Conservation (phyloP, 1,140 invertebrate genomes). For the Danaus plexippus region DNA sequence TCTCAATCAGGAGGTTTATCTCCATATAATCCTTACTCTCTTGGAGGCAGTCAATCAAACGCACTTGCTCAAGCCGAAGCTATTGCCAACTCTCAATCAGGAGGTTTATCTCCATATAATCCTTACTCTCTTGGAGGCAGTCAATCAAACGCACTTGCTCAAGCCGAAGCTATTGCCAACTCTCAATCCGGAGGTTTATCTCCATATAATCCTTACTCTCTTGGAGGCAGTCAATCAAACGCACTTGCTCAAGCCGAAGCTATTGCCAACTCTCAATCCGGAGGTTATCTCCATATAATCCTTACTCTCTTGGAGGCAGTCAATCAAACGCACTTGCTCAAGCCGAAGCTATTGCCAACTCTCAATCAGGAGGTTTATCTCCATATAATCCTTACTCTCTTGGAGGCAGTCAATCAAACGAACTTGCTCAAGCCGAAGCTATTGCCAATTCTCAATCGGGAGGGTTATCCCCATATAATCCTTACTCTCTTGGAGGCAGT, state of each 20-base stretch:
- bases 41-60: constrained; percentile 8
- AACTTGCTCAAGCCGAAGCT: constrained; percentile 1
- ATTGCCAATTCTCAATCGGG: neutral
- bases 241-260: constrained; percentile 5
- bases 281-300: neutral
- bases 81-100: constrained; percentile 1
- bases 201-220: constrained; percentile 4
- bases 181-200: constrained; percentile 1
- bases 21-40: constrained; percentile 6
- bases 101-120: too few species aligned
- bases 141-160: neutral
- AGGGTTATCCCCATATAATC: neutral
- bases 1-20: constrained; percentile 10
- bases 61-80: constrained; percentile 7
- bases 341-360: constrained; percentile 4
- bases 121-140: too few species aligned
- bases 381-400: too few species aligned
- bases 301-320: neutral
- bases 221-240: neutral
- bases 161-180: neutral
- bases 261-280: neutral
- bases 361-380: neutral
- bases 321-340: constrained; percentile 7
- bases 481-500: constrained; percentile 5
- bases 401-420: neutral